These are phyloP conservation scores for Lasiurus borealis DNA, from an alignment of 2,113 vertebrate genomes.

Conservation along the genomic window DNA sequence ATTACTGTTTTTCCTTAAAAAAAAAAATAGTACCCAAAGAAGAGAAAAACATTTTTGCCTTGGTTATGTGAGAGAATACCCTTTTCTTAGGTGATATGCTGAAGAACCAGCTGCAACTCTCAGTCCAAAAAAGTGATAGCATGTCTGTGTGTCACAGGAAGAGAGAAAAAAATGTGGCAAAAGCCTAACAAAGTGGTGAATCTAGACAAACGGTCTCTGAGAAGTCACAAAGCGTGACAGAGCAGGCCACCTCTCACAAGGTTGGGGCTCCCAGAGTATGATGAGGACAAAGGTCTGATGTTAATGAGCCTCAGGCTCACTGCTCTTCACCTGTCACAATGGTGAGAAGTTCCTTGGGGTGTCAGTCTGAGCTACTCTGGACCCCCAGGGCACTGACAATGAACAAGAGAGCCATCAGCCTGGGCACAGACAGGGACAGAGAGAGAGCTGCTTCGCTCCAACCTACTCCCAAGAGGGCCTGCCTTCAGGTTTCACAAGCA, in stretches of 20 bases:
- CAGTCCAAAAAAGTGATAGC: neutral
- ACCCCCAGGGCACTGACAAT: neutral
- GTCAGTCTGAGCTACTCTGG: neutral
- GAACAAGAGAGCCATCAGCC: neutral
- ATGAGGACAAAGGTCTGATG: neutral
- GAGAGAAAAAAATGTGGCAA: neutral
- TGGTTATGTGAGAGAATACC: neutral
- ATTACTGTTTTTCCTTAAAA: neutral
- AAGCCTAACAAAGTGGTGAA: neutral
- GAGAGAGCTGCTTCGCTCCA: neutral
- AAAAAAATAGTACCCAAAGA: neutral
- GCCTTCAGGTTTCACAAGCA: neutral
- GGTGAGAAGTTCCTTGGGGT: neutral
- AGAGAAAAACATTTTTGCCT: neutral
- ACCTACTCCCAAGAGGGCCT: neutral
- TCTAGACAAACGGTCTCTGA: too few species aligned
- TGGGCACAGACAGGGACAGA: neutral
- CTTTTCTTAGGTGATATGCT: neutral
- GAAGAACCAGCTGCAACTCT: neutral
- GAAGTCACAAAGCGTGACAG: neutral
- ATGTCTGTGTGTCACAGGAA: neutral
- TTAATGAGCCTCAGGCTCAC: neutral
- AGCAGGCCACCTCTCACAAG: neutral
- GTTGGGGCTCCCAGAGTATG: accelerated
- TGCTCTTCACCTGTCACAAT: neutral